Evolutionary conservation across 2,113 vertebrate species (phyloP).

Genomic region (Pachyramphus minor): DNA sequence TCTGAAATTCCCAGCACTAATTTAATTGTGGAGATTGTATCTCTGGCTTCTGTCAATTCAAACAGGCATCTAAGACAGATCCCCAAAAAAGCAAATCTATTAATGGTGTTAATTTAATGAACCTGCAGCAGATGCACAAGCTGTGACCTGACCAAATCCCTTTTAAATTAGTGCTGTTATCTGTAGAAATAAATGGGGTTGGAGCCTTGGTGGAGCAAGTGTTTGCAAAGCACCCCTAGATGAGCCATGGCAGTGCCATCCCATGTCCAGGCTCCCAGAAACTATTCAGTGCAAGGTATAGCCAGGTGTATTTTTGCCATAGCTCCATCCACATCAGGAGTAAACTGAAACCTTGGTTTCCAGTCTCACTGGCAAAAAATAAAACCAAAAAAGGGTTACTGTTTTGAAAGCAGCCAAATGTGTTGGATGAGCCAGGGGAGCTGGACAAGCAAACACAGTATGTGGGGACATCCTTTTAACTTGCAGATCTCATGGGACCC

Average conservation of each 20-base stretch:
- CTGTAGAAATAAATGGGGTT: neutral
- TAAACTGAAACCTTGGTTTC: neutral
- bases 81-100: neutral
- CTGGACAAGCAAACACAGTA: neutral
- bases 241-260: fast-evolving
- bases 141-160: neutral
- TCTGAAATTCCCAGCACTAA: neutral
- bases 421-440: neutral
- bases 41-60: neutral
- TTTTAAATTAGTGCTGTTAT: neutral
- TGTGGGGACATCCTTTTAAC: neutral
- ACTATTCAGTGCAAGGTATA: fast-evolving
- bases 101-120: neutral
- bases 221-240: neutral
- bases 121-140: neutral
- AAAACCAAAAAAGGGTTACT: neutral
- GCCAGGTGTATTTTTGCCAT: fast-evolving
- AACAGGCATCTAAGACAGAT: neutral
- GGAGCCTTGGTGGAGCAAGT: fast-evolving
- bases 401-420: too few relatives aligned
- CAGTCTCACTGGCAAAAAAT: fast-evolving
- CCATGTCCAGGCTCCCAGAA: neutral
- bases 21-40: neutral
- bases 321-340: neutral
- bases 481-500: neutral